Evolutionary conservation across 2,113 vertebrate genomes (phyloP).

Genomic region (Gopherus flavomarginatus): DNA sequence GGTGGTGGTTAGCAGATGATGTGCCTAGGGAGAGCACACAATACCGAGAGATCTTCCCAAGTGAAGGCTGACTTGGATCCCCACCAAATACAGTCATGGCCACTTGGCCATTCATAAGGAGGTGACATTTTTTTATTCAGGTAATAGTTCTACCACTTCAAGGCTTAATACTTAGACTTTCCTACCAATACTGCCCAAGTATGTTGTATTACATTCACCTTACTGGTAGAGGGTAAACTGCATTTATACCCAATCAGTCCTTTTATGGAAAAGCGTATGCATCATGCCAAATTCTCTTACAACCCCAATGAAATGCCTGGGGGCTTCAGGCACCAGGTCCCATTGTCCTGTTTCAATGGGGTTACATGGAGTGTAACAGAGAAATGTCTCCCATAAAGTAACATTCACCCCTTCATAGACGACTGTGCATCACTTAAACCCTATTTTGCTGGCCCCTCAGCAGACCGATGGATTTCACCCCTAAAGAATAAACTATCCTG

Average conservation of each 20-base stretch:
- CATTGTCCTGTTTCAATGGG: background rate
- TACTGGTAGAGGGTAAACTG: background rate
- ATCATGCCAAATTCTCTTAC: background rate
- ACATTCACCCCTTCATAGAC: background rate
- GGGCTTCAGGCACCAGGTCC: background rate
- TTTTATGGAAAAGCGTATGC: background rate
- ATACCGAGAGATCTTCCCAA: background rate
- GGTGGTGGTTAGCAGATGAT: background rate
- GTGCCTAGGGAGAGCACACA: rapidly evolving
- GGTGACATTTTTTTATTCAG: background rate
- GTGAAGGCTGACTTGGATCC: background rate
- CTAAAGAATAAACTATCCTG: background rate
- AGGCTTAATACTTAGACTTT: background rate
- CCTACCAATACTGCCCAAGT: background rate
- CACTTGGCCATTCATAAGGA: background rate
- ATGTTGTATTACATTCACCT: background rate
- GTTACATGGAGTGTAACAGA: background rate
- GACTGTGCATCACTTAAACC: background rate
- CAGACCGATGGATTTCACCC: background rate
- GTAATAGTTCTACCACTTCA: background rate
- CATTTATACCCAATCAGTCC: background rate
- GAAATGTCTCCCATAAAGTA: background rate
- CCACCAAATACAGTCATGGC: background rate
- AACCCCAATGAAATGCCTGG: background rate
- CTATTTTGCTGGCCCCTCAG: background rate